Base-by-base conservation (phyloP, 1,140 invertebrate genomes). In the Drosophila ironensis region DNA sequence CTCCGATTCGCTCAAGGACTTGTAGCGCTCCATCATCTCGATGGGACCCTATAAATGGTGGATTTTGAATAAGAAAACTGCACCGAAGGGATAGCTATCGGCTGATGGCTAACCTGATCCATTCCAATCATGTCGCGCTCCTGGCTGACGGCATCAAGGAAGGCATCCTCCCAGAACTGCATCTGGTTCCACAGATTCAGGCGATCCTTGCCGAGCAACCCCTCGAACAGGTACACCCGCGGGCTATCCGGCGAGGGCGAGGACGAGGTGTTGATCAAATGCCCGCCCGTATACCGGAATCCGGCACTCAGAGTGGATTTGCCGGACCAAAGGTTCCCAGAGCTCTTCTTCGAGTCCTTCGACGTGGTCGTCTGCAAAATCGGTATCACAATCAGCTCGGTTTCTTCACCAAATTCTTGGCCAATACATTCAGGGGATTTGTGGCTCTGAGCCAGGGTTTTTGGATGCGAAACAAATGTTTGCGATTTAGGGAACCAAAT, bases 111-210 rank as follows among this genome's bases (percentile, higher is more conserved):
- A 14, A 89, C 88, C 88, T 99, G 98, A 91, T 99, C 99, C 98
- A 99, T 99, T 47, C 99, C 99, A 63, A 99, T 97, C 93, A 99
- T 97, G 89, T 99, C 98, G 45, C 99, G 92, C 90, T 99, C 99
- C 91, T 99, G 98, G 41, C 98, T 98, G 0, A 99, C 98, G 0
- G 98, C 98, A 91, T 99, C 98, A 17, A 99, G 91, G 89, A 99
- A 99, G 0, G 97, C 96, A 90, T 99, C 98, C 91, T 99, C 98
- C 98, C 99, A 99, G 91, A 99, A 99, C 87, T 99, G 97, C 96
- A 99, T 98, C 91, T 99, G 97, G 90, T 99, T 98, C 98, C 98
- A 99, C n/a, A 99, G 90, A 25, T 94, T 93, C 2, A 95, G 96
- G 67, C 97, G 82, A 67, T 92, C 90, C 63, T 92, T 93, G 84